Evolutionary conservation across 2,113 vertebrate species (phyloP), one percentile per base, ranked within the genome.

Genomic region (Tragelaphus scriptus): DNA sequence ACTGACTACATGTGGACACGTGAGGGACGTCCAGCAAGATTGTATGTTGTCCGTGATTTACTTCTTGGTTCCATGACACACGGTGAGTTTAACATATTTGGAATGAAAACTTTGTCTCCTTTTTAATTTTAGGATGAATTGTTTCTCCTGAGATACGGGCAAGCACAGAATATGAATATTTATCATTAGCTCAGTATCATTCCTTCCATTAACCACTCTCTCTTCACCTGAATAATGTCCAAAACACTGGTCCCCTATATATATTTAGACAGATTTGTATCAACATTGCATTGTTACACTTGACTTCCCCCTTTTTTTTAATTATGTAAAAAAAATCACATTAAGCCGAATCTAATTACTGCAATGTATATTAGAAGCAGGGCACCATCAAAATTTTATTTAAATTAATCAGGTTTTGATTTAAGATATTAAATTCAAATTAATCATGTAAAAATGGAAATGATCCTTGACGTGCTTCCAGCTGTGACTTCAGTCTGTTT

Each of bases 351-450:
- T 99, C 99, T 99, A 99, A 99, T 99, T 99, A 99, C 99, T 99
- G 99, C 99, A 99, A 99, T 99, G 99, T 99, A 99, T 99, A 99
- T 99, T 99, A 99, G 99, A 99, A 99, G 99, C 99, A 99, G 99
- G 99, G 99, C 99, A 99, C 99, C 99, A 99, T 99, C 99, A 99
- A 99, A 99, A 99, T 99, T 99, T 99, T 99, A 99, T 99, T 99
- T 99, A 99, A 99, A 99, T 99, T 99, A 99, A 99, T 99, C 99
- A 99, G 99, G 99, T 99, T 99, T 99, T 99, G 99, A 99, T 99
- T 99, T 99, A 99, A 99, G 99, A 99, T 99, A 99, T 99, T 99
- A 99, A 99, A 99, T 99, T 99, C 99, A 99, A 99, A 99, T 99
- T 99, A 99, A 99, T 99, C 99, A 99, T 99, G 99, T 99, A 99